Evolutionary conservation across 1,140 invertebrate genomes (phyloP), one percentile per base, ranked within the genome.

Genomic region (Bacillus rossius): DNA sequence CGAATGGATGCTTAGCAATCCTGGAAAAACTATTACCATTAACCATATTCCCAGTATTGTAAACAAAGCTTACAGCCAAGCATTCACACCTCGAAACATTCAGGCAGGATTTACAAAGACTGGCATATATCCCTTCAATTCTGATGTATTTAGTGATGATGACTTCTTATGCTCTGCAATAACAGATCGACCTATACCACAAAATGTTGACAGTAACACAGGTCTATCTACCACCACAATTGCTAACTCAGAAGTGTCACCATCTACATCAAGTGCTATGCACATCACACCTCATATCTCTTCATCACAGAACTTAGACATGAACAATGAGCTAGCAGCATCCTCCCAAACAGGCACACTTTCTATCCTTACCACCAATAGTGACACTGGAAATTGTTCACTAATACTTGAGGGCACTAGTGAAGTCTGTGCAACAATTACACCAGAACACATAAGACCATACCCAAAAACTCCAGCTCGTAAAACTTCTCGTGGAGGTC

Each of bases 101-200:
- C 29, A 34, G 29, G 29, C 29, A 34, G 29, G 29, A 34, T 34
- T n/a, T 63, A 59, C 61, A 62, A 62, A 45, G 43, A 67, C 67
- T 54, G 73, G 71, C 37, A 67, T 75, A 59, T 74, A 65, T 57
- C 70, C 72, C 22, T 41, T 69, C 10, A 72, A 74, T 63, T 56
- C 57, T 40, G 47, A 69, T 61, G 62, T 72, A 54, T 73, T 73
- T 67, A 50, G 10, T 34, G 29, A 34, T 34, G 47, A 49, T 8
- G 47, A 49, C 29, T 7, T 49, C 47, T 22, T 23, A 5, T 29
- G 22, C 16, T 22, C 47, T 16, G 47, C 47, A 26, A 7, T 49
- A 20, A 49, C 22, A 26, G 47, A 49, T 20, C 8, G 20, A 8
- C 47, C 47, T 26, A 26, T 2, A 8, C 4, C n/a, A 49, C 22